phyloP scores from a whole-genome alignment of 2,888 invertebrate genomes.

The Platypus cylindrus region DNA sequence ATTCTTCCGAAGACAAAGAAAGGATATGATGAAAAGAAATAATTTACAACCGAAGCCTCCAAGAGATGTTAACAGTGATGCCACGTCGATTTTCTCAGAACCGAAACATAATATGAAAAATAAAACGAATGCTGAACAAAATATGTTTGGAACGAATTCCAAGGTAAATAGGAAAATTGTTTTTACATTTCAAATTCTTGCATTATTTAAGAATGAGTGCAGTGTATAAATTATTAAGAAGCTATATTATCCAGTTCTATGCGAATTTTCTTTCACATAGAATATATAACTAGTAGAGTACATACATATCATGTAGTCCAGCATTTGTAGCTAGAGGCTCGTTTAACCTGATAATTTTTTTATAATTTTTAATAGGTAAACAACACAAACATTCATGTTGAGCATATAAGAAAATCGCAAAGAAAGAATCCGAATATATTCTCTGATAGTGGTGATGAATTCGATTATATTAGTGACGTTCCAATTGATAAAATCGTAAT shows the following conservation, averaged over 20 bases:
- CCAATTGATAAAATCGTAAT: constrained; percentile 28
- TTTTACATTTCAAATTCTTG: too few species aligned
- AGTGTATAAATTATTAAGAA: too few species aligned
- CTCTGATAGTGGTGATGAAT: constrained; percentile 49
- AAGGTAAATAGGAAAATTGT: too few species aligned
- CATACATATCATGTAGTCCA: too few species aligned
- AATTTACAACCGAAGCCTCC: constrained; percentile 44
- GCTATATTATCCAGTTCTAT: too few species aligned
- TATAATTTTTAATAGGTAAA: constrained; percentile 35
- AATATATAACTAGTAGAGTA: too few species aligned
- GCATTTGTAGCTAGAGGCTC: too few species aligned
- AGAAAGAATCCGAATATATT: constrained; percentile 54
- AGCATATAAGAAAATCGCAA: constrained; percentile 45
- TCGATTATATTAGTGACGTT: constrained; percentile 29
- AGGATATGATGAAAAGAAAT: constrained; percentile 57
- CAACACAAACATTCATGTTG: constrained; percentile 68
- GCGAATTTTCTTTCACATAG: too few species aligned
- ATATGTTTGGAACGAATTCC: constrained; percentile 55
- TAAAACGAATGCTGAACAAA: constrained; percentile 40
- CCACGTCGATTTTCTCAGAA: constrained; percentile 30
- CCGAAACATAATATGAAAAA: constrained; percentile 14
- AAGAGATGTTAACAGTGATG: constrained; percentile 40
- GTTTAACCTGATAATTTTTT: too few species aligned
- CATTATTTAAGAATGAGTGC: too few species aligned
- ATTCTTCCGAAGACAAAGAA: constrained; percentile 78